Conservation (phyloP, 2,113 vertebrate genomes). For the Callopanchax toddi region DNA sequence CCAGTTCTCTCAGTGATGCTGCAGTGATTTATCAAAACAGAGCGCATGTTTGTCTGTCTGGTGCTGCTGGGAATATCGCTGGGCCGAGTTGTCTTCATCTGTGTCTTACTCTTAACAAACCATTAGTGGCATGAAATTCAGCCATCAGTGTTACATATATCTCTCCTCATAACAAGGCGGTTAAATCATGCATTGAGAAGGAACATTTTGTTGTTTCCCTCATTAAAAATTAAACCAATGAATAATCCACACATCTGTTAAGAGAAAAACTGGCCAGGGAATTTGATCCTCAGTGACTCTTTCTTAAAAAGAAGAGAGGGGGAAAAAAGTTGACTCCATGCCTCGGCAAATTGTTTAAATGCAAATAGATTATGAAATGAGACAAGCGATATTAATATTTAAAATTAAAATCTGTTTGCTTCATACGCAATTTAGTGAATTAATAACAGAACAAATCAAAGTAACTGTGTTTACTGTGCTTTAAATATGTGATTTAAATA, state of each 20-base stretch:
- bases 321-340: too few species aligned
- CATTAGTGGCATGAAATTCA: constrained; percentile 68
- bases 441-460: background rate
- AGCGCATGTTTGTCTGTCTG: constrained; percentile 46
- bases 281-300: background rate
- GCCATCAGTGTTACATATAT: constrained; percentile 48
- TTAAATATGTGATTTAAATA: background rate
- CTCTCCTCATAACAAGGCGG: constrained; percentile 63
- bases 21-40: constrained; percentile 64
- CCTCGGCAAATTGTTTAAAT: too few species aligned
- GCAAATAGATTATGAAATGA: too few species aligned
- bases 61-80: constrained; percentile 38
- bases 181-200: constrained; percentile 57
- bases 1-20: constrained; percentile 47
- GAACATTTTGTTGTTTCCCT: constrained; percentile 45
- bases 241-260: constrained; percentile 52
- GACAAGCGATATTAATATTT: too few species aligned
- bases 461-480: background rate
- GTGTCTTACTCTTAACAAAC: constrained; percentile 57
- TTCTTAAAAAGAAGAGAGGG: background rate
- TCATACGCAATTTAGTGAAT: too few species aligned
- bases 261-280: constrained; percentile 18
- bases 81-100: constrained; percentile 50
- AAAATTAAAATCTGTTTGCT: too few species aligned
- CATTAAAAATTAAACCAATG: constrained; percentile 65